A percentile compares a stretch with the other conserved stretches of the same genome.
Evolutionary conservation across 2,797 vertebrate genomes (phyloP).

Genomic region (Oryzias dopingdopingensis): DNA sequence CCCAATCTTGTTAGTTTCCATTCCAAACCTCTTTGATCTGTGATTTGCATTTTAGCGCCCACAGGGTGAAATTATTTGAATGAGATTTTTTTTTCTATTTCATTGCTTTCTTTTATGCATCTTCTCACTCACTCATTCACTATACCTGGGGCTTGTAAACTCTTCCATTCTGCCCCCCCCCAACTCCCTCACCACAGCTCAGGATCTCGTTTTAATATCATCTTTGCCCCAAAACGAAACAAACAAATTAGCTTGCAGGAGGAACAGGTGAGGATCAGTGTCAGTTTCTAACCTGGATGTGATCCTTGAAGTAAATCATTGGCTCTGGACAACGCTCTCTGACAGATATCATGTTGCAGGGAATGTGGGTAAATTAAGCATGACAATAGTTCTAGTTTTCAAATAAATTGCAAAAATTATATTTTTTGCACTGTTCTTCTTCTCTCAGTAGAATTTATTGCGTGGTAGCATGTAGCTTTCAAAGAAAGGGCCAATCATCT

Average conservation of each 20-base stretch:
- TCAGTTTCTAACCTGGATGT: slow-evolving; percentile 49
- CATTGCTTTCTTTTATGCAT: slow-evolving; percentile 64
- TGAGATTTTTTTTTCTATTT: slow-evolving; percentile 70
- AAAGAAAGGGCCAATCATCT: too few species aligned
- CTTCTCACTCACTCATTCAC: slow-evolving; percentile 70
- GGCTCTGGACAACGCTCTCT: slow-evolving; percentile 8
- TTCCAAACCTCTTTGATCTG: slow-evolving; percentile 84
- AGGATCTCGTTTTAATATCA: slow-evolving; percentile 67
- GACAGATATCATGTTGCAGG: neutral
- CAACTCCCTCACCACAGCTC: slow-evolving; percentile 29
- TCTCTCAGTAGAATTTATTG: too few species aligned
- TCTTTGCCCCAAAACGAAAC: slow-evolving; percentile 62
- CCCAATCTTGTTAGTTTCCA: slow-evolving; percentile 75
- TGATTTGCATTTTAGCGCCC: slow-evolving; percentile 82
- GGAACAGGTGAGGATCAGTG: slow-evolving; percentile 34
- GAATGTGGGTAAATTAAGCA: too few species aligned
- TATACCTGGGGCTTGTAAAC: slow-evolving; percentile 75
- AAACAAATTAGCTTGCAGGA: slow-evolving; percentile 66
- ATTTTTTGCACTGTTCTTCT: too few species aligned
- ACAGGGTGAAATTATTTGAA: slow-evolving; percentile 82
- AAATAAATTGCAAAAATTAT: too few species aligned
- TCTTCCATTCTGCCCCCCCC: slow-evolving; percentile 44
- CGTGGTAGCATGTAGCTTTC: too few species aligned
- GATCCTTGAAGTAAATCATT: slow-evolving; percentile 35
- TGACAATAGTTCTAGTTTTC: too few species aligned